Percentiles rank a stretch among this genome's conserved stretches.
Conservation (phyloP, 2,113 vertebrate species). For the Cyprinodon brontotheroides region DNA sequence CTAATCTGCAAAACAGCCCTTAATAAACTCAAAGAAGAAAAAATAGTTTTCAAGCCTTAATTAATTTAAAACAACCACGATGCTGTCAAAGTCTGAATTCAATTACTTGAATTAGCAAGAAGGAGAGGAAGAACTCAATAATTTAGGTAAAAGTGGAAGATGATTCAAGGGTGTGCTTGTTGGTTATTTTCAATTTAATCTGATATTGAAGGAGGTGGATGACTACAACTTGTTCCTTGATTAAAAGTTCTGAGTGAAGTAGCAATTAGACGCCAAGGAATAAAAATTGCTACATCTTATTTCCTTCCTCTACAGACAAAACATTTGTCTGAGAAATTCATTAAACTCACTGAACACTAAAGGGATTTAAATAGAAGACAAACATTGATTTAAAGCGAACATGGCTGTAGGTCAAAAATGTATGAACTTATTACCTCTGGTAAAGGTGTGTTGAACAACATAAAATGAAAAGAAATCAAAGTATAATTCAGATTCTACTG, state of each 20-base stretch:
- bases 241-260: conserved; percentile 31
- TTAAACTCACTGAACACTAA: conserved; percentile 16
- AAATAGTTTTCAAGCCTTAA: neutral
- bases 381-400: neutral
- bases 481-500: neutral
- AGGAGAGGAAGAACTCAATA: conserved; percentile 16
- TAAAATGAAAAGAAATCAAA: neutral
- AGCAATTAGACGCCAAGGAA: conserved; percentile 20
- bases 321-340: conserved; percentile 12
- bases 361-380: neutral
- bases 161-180: neutral
- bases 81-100: neutral
- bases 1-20: too few relatives aligned
- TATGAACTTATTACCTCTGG: neutral
- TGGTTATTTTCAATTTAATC: conserved; percentile 27
- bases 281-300: conserved; percentile 25
- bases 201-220: conserved; percentile 4
- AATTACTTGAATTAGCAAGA: neutral
- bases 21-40: neutral
- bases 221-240: conserved; percentile 16
- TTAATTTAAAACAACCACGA: neutral
- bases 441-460: neutral
- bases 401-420: neutral
- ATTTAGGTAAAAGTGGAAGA: conserved; percentile 1
- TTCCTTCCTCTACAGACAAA: conserved; percentile 9